Percentiles rank a stretch among this genome's conserved stretches.
These are phyloP conservation scores for Pheucticus melanocephalus DNA, from an alignment of 2,113 vertebrate genomes.

Conservation along the genomic window DNA sequence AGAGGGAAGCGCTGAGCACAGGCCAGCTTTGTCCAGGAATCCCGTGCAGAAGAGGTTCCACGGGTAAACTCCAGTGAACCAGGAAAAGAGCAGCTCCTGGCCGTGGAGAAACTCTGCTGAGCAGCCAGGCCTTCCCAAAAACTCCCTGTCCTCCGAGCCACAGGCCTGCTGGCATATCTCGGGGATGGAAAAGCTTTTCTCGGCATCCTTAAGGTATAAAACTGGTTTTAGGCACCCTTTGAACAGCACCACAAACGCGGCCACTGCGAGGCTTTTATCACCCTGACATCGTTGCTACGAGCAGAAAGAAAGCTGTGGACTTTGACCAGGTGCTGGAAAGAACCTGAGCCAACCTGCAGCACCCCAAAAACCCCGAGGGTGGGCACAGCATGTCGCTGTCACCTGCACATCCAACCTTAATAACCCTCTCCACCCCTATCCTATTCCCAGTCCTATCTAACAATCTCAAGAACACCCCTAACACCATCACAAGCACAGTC, in stretches of 20 bases:
- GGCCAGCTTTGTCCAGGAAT: neutral
- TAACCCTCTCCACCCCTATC: too few relatives aligned
- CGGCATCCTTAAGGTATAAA: fast-evolving
- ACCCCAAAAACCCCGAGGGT: neutral
- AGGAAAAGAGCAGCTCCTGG: neutral
- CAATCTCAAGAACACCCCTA: too few relatives aligned
- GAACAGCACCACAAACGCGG: fast-evolving
- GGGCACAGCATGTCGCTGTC: fast-evolving
- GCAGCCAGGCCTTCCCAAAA: neutral
- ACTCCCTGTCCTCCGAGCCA: fast-evolving
- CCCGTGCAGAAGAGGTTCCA: neutral
- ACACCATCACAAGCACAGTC: too few relatives aligned
- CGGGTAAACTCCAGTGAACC: neutral
- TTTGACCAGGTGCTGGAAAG: neutral
- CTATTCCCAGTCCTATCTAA: too few relatives aligned
- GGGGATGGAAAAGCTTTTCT: neutral
- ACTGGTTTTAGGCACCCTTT: fast-evolving
- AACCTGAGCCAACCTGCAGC: neutral
- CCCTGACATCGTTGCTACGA: fast-evolving
- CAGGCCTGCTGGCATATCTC: neutral
- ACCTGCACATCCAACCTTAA: too few relatives aligned
- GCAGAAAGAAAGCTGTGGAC: neutral
- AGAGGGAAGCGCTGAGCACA: neutral
- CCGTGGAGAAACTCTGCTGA: neutral
- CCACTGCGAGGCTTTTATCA: neutral